These are phyloP conservation scores for Ferdinandea cuprea DNA, from an alignment of 2,888 invertebrate genomes.

Conservation along the genomic window DNA sequence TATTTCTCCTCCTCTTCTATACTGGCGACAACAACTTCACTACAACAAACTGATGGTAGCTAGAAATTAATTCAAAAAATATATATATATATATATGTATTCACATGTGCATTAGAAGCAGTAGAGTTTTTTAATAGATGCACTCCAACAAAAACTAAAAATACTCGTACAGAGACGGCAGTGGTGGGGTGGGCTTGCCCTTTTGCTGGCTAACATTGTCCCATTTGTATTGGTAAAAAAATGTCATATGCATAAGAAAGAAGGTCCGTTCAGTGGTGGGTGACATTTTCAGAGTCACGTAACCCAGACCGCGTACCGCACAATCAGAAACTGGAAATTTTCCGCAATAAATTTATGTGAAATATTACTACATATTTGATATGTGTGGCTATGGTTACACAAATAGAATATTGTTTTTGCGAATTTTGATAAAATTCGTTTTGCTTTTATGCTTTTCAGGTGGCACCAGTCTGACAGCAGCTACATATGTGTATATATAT, in stretches of 20 bases:
- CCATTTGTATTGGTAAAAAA: background rate
- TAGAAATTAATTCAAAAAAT: conserved; percentile 16
- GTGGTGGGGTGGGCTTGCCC: background rate
- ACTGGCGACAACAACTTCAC: background rate
- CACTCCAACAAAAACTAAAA: conserved; percentile 4
- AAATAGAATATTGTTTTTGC: conserved; percentile 5
- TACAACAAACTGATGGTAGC: background rate
- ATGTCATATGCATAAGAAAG: background rate
- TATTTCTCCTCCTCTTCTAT: conserved; percentile 4
- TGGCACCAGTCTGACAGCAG: too few species aligned
- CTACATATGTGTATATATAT: too few species aligned
- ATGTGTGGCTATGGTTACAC: background rate
- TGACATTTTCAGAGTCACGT: conserved; percentile 34
- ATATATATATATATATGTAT: too few species aligned
- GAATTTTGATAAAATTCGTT: conserved; percentile 1
- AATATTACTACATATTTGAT: conserved; percentile 8
- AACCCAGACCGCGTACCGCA: background rate
- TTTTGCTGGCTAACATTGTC: too few species aligned
- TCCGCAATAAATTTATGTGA: conserved; percentile 21
- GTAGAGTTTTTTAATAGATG: too few species aligned
- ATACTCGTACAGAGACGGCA: background rate
- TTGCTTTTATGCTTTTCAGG: background rate
- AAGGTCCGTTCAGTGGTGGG: conserved; percentile 1
- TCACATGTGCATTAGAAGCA: background rate
- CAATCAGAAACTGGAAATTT: conserved; percentile 25